phyloP scores from a whole-genome alignment of 2,888 invertebrate species.

The Dryobota labecula region DNA sequence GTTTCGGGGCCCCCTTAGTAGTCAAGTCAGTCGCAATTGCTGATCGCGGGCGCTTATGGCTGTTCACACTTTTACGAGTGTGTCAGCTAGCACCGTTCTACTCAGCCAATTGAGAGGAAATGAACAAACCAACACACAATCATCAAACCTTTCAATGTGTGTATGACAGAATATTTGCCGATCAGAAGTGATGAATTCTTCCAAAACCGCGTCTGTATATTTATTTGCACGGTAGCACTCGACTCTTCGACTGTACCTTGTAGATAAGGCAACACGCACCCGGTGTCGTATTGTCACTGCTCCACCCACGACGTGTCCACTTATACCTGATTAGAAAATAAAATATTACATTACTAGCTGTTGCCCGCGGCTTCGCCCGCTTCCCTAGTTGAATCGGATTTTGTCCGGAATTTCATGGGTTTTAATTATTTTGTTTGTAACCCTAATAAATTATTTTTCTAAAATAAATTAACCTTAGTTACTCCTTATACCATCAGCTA shows the following conservation, averaged over 20 bases:
- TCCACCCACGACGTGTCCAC: constrained; percentile 62
- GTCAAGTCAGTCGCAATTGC: background rate
- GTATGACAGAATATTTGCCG: background rate
- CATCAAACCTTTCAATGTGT: background rate
- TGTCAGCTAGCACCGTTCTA: background rate
- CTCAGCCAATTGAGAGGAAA: background rate
- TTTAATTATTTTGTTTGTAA: too few relatives aligned
- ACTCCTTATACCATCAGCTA: too few relatives aligned
- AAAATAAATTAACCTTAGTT: too few relatives aligned
- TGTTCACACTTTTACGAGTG: background rate
- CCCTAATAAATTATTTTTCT: too few relatives aligned
- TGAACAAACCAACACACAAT: background rate
- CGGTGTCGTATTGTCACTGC: constrained; percentile 57
- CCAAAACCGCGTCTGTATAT: background rate
- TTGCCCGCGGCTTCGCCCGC: too few relatives aligned
- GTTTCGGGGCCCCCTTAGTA: too few relatives aligned
- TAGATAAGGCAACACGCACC: constrained; percentile 56
- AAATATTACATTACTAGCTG: constrained; percentile 62
- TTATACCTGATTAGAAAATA: constrained; percentile 63
- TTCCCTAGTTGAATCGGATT: too few relatives aligned
- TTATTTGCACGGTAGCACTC: constrained; percentile 17
- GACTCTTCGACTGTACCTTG: constrained; percentile 34
- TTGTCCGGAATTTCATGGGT: too few relatives aligned
- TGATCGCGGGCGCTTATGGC: background rate
- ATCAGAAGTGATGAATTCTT: background rate